phyloP scores from a whole-genome alignment of 2,888 invertebrate species.

The Drosophila falleni region DNA sequence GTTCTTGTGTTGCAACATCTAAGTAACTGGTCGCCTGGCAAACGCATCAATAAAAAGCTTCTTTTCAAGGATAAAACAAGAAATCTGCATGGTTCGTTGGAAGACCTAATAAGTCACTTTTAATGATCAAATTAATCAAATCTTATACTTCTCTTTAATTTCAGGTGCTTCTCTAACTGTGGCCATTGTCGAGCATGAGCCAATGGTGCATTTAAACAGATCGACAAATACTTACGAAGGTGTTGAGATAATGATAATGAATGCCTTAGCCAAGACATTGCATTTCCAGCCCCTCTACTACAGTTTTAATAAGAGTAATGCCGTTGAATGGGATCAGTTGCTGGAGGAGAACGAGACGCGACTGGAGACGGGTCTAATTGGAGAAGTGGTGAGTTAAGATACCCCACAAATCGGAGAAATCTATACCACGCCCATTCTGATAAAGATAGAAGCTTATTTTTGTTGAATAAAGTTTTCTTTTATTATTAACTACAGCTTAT shows the following conservation, averaged over 20 bases:
- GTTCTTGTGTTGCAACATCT: slow-evolving; percentile 88
- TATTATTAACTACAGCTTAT: background rate
- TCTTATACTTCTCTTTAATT: background rate
- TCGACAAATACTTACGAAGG: slow-evolving; percentile 65
- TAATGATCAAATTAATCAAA: background rate
- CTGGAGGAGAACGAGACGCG: slow-evolving; percentile 88
- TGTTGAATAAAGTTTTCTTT: too few relatives aligned
- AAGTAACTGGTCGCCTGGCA: slow-evolving; percentile 89
- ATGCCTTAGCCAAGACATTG: slow-evolving; percentile 89
- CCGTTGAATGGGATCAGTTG: slow-evolving; percentile 85
- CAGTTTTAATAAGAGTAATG: slow-evolving; percentile 87
- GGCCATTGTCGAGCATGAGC: slow-evolving; percentile 79
- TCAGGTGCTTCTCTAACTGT: slow-evolving; percentile 77
- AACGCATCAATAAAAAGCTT: slow-evolving; percentile 83
- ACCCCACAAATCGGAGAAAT: too few relatives aligned
- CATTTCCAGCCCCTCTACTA: slow-evolving; percentile 90
- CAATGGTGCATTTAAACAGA: slow-evolving; percentile 77
- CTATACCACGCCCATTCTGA: too few relatives aligned
- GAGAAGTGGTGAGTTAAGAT: slow-evolving; percentile 87
- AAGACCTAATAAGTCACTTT: background rate
- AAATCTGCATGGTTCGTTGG: slow-evolving; percentile 80
- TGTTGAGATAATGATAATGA: slow-evolving; percentile 83
- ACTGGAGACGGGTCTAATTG: slow-evolving; percentile 88
- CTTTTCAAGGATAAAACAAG: slow-evolving; percentile 84
- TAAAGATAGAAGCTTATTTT: too few relatives aligned